phyloP scores from a whole-genome alignment of 2,113 vertebrate species.

The Cinclus mexicanus region DNA sequence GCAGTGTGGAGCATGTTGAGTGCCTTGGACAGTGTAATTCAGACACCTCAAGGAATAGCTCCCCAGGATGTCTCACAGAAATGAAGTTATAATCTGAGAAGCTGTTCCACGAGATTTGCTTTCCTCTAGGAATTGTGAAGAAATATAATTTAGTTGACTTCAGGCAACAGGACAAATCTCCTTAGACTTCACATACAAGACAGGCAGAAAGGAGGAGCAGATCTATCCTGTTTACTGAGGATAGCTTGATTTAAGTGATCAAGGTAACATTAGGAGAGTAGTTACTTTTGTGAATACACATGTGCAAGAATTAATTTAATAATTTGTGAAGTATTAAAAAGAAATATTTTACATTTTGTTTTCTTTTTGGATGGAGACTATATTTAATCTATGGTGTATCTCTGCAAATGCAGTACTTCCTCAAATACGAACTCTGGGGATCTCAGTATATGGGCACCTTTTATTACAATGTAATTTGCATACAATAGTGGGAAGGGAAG shows the following conservation, averaged over 20 bases:
- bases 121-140: neutral
- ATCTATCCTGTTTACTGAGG: neutral
- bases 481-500: neutral
- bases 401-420: neutral
- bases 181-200: neutral
- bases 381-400: neutral
- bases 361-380: neutral
- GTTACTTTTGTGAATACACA: neutral
- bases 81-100: neutral
- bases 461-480: constrained; percentile 14
- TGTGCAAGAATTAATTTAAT: neutral
- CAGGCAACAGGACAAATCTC: neutral
- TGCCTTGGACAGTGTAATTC: neutral
- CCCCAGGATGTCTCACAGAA: neutral
- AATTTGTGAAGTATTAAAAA: neutral
- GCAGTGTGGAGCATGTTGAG: neutral
- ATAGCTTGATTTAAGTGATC: neutral
- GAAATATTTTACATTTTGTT: neutral
- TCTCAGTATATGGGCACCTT: neutral
- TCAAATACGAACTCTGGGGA: neutral
- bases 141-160: neutral
- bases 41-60: neutral
- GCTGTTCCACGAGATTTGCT: neutral
- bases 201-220: neutral
- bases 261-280: neutral